These are phyloP conservation scores for Scelioninae gen. 1 DNA, from an alignment of 2,888 invertebrate species.

Conservation along the genomic window DNA sequence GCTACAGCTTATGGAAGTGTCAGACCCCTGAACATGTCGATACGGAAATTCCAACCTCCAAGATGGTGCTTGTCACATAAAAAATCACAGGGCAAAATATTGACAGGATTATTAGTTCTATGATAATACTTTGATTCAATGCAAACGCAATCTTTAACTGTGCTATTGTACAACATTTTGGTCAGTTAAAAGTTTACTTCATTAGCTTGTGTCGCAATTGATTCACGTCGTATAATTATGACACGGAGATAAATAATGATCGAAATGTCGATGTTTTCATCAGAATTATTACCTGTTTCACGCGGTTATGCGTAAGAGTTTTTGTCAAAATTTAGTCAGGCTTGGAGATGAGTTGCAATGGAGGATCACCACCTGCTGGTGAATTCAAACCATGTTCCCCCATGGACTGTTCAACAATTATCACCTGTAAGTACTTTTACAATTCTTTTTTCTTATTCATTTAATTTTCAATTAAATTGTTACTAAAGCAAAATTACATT, in stretches of 20 bases:
- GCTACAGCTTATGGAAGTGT: too few species aligned
- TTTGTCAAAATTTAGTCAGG: constrained; percentile 72
- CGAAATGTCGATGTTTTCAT: constrained; percentile 31
- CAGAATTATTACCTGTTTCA: too few species aligned
- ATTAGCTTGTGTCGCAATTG: constrained; percentile 28
- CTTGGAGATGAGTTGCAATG: constrained; percentile 83
- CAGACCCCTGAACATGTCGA: constrained; percentile 33
- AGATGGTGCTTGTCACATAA: constrained; percentile 70
- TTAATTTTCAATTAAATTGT: not conserved
- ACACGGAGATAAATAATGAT: constrained; percentile 48
- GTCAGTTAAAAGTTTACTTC: not conserved
- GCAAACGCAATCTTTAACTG: not conserved
- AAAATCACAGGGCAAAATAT: constrained; percentile 30
- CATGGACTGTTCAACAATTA: constrained; percentile 89
- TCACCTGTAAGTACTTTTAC: constrained; percentile 87
- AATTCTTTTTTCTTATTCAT: constrained; percentile 4
- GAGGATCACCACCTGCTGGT: constrained; percentile 76
- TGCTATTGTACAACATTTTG: not conserved
- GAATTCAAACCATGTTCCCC: constrained; percentile 74
- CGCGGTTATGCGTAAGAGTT: constrained; percentile 66
- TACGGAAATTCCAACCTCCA: constrained; percentile 69
- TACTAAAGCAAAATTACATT: too few species aligned
- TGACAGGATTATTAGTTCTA: constrained; percentile 6
- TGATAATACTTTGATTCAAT: not conserved
- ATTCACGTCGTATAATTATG: constrained; percentile 36